Evolutionary conservation across 2,113 vertebrate species (phyloP), one percentile per base, ranked within the genome.

Genomic region (Rhinogobius similis): DNA sequence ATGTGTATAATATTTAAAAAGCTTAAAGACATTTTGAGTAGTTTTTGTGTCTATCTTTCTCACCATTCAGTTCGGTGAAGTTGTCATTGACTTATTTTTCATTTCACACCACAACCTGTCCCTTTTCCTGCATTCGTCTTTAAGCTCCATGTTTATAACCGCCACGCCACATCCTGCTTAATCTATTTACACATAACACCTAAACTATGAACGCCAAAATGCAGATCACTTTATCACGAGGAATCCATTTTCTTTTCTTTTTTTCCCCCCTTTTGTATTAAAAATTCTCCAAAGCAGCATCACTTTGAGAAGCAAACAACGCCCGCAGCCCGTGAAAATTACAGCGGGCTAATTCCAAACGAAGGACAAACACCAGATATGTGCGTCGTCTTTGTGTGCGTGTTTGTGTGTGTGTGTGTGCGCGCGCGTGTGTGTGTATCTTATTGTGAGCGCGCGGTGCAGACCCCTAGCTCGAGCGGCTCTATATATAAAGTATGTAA

Each of bases 401-500:
- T 59, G 59, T 20, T 67, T 44, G 67, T 58, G 44, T 67, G 52
- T 48, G 23, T 9, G 65, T 53, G 10, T 62, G 21, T 52, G 38
- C 44, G 41, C 24, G 46, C 32, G 55, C 36, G 55, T 56, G 27
- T 32, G 56, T 20, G 74, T 64, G 63, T 73, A 78, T 73, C 87
- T 89, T 83, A 92, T 92, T 92, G 92, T 92, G 90, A 92, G 87
- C 86, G 82, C 83, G 83, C 86, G 88, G 72, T 86, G 69, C 82
- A 77, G 91, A 91, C 87, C 82, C 76, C 79, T 90, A 81, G 64
- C 80, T 84, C 88, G 78, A 32, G 3, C 5, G 5, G 89, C 84
- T 90, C 83, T 93, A 94, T 93, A 93, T 94, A 94, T 92, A 93
- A 92, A 93, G 90, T 94, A 94, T 94, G 93, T 93, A 93, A 94